Evolutionary conservation across 2,113 vertebrate genomes (phyloP).

Genomic region (Gymnarchus niloticus): DNA sequence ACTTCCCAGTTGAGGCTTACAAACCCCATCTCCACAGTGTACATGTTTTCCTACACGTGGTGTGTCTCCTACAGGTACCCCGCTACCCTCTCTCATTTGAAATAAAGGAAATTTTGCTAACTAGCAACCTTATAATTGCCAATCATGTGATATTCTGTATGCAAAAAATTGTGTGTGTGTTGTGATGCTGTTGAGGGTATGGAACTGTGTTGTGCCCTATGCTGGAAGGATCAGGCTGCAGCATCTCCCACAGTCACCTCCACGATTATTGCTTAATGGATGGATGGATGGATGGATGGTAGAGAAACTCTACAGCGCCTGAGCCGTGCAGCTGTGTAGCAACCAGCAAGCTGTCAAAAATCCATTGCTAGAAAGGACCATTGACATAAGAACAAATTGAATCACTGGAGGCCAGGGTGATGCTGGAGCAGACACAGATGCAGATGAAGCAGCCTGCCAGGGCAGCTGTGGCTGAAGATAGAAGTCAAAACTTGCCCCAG

Average conservation of each 20-base stretch:
- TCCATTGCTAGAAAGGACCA: slow-evolving; percentile 6
- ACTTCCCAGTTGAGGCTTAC: not conserved
- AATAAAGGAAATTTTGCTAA: not conserved
- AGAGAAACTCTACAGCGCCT: not conserved
- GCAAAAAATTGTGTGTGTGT: not conserved
- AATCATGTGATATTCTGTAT: not conserved
- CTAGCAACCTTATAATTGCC: not conserved
- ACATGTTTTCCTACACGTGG: not conserved
- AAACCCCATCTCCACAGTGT: not conserved
- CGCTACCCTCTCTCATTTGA: not conserved
- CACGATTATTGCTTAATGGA: not conserved
- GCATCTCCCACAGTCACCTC: not conserved
- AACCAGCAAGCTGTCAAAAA: not conserved
- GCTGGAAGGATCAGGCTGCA: not conserved
- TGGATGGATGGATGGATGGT: not conserved
- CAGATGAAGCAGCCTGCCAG: not conserved
- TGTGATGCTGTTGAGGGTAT: not conserved
- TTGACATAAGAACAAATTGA: not conserved
- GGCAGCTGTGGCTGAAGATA: slow-evolving; percentile 6
- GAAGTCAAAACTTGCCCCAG: slow-evolving; percentile 3
- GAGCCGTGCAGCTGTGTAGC: not conserved
- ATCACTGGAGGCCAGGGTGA: slow-evolving; percentile 6
- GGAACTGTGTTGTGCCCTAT: not conserved
- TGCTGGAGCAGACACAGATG: not conserved
- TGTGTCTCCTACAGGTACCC: not conserved